Evolutionary conservation across 2,797 vertebrate genomes (phyloP).

Genomic region (Myoxocephalus aenaeus): DNA sequence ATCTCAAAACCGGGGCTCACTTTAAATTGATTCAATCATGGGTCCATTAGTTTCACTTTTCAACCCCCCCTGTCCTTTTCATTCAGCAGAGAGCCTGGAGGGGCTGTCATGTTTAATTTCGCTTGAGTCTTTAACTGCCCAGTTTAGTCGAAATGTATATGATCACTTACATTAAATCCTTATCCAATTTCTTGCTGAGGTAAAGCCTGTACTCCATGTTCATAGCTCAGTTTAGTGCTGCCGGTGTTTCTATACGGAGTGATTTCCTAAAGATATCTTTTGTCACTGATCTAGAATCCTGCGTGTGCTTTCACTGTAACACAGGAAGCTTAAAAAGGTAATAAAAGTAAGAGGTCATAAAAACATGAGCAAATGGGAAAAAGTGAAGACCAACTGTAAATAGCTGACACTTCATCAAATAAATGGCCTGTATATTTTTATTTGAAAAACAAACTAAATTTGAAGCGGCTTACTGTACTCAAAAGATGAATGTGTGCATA

Average conservation of each 20-base stretch:
- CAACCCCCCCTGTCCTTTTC: slow-evolving; percentile 48
- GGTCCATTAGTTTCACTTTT: slow-evolving; percentile 68
- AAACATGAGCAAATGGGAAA: slow-evolving; percentile 65
- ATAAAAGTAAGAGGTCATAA: slow-evolving; percentile 65
- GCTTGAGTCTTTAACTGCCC: slow-evolving; percentile 57
- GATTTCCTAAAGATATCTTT: slow-evolving; percentile 59
- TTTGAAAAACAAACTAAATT: slow-evolving; percentile 63
- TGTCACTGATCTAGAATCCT: slow-evolving; percentile 55
- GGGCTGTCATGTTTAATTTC: slow-evolving; percentile 72
- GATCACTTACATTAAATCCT: slow-evolving; percentile 66
- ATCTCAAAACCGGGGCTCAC: slow-evolving; percentile 55
- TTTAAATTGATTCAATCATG: slow-evolving; percentile 75
- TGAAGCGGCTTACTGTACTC: slow-evolving; percentile 39
- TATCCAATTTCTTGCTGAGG: slow-evolving; percentile 65
- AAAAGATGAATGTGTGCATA: slow-evolving; percentile 61
- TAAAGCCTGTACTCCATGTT: slow-evolving; percentile 46
- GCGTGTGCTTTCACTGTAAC: slow-evolving; percentile 46
- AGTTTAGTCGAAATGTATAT: slow-evolving; percentile 72
- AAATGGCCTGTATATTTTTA: slow-evolving; percentile 47
- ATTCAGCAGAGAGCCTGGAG: slow-evolving; percentile 56
- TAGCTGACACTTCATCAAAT: slow-evolving; percentile 66
- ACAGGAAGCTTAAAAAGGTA: slow-evolving; percentile 52
- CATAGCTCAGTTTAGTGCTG: slow-evolving; percentile 43
- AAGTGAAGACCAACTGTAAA: slow-evolving; percentile 48
- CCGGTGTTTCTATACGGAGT: slow-evolving; percentile 34